phyloP scores from a whole-genome alignment of 2,888 invertebrate species.

The Drosophila anceps region DNA sequence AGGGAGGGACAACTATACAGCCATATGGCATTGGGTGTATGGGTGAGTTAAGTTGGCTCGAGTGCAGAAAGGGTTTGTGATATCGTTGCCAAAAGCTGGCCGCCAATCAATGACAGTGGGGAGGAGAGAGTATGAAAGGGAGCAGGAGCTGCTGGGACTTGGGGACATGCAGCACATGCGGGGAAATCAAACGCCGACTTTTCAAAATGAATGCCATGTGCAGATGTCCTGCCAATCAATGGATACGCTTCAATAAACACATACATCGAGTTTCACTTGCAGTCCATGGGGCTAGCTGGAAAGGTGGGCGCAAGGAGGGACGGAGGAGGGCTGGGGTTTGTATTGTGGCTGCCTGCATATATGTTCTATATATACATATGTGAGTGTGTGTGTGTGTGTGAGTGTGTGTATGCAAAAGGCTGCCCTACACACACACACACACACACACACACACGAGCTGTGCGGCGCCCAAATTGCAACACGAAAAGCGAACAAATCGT shows the following conservation, averaged over 20 bases:
- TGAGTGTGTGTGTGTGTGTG: background rate
- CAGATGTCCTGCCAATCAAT: conserved; percentile 85
- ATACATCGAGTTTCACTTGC: conserved; percentile 68
- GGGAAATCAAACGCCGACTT: conserved; percentile 56
- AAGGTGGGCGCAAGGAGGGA: background rate
- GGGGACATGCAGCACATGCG: background rate
- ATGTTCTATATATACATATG: conserved; percentile 6
- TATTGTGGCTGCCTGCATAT: conserved; percentile 53
- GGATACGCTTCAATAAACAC: conserved; percentile 82
- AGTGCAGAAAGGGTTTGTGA: background rate
- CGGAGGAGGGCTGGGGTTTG: background rate
- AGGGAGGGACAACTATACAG: background rate
- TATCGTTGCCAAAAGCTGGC: conserved; percentile 50
- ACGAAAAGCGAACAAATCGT: conserved; percentile 78
- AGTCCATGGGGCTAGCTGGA: conserved; percentile 30
- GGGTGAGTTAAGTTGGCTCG: background rate
- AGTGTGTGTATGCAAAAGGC: conserved; percentile 50
- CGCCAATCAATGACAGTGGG: conserved; percentile 58
- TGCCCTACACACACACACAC: conserved; percentile 23
- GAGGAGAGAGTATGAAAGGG: background rate
- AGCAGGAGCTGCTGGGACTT: conserved; percentile 1
- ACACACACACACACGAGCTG: conserved; percentile 6
- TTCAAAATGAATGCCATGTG: conserved; percentile 83
- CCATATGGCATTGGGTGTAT: too few species aligned
- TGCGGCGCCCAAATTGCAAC: conserved; percentile 71